Base-by-base conservation (phyloP, 2,888 invertebrate species). In the Cotesia congregata region DNA sequence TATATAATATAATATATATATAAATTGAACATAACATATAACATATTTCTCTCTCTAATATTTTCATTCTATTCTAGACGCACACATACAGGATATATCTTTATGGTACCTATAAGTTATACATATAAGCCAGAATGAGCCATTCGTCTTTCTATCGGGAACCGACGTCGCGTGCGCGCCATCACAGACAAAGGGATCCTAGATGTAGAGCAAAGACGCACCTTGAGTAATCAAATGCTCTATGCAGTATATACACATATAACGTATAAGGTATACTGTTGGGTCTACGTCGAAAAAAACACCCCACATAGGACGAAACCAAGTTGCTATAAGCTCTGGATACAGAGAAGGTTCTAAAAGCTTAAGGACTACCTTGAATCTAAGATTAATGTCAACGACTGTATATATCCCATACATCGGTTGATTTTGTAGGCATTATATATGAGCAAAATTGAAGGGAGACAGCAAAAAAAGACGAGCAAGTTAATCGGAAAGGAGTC, bases 21-120 rank as follows among this genome's bases (percentile, higher is more conserved):
- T 75, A 71, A 77, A 72, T 72, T 76, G 68, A 76, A 72, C 40
- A 64, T 61, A 61, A 72, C 41, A 71, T 64, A 64, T 61, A 61
- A 72, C 41, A 71, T 71, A 38, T 61, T 30, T 40, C 40, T 15
- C n/a, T 39, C 62, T 17, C 71, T 50, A 50, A 12, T 50, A 50
- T 17, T 41, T 20, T 30, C n/a, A 12, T 9, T 50, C 69, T 20
- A 5, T 30, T 69, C 17, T 59, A 20, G 15, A 50, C 17, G 17
- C 20, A 40, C 69, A 50, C 50, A 50, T 59, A 20, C n/a, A 41
- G 59, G 7, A 41, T 20, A 67, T 67, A 62, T 67, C n/a, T 70
- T 9, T 60, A 50, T 60, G 30, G 12, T 30, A 4, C 20, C 6
- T 5, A 5, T 40, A 38, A 9, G 39, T 15, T 1, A 9, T 38